Conservation (phyloP, 1,140 invertebrate genomes). For the Drosophila nasuta region DNA sequence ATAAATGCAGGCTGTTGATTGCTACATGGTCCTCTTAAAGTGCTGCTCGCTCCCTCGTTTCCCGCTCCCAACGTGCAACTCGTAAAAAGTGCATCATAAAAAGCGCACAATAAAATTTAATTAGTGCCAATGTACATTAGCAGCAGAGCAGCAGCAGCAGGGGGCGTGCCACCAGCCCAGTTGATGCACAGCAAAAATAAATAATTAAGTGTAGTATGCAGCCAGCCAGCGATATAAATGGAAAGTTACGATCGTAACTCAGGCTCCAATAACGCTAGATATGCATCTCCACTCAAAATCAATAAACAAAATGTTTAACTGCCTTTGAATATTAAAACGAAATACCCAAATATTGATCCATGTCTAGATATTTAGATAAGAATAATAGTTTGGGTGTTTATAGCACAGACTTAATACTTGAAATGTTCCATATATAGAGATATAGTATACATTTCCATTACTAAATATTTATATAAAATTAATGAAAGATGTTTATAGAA, state of each 20-base stretch:
- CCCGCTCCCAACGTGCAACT: slow-evolving; percentile 3
- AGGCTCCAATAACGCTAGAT: neutral
- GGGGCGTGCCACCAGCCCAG: slow-evolving; percentile 11
- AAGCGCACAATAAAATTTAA: slow-evolving; percentile 67
- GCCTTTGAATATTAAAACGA: neutral
- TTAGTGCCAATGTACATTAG: slow-evolving; percentile 55
- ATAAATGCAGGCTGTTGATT: slow-evolving; percentile 21
- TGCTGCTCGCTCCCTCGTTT: neutral
- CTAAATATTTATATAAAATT: no score
- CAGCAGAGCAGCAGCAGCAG: slow-evolving; percentile 4
- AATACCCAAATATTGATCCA: no score
- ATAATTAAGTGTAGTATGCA: neutral
- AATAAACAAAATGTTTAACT: neutral
- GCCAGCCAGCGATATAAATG: neutral
- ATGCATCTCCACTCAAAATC: neutral
- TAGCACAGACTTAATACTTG: no score
- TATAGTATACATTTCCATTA: no score
- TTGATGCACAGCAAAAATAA: slow-evolving; percentile 1
- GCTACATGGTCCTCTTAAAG: slow-evolving; percentile 19
- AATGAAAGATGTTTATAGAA: no score
- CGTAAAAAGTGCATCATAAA: slow-evolving; percentile 64
- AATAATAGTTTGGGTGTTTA: no score
- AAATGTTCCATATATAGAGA: no score
- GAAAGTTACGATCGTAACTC: neutral
- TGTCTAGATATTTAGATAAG: no score